Base-by-base conservation (phyloP, 2,888 invertebrate species). In the Seira ritae region DNA sequence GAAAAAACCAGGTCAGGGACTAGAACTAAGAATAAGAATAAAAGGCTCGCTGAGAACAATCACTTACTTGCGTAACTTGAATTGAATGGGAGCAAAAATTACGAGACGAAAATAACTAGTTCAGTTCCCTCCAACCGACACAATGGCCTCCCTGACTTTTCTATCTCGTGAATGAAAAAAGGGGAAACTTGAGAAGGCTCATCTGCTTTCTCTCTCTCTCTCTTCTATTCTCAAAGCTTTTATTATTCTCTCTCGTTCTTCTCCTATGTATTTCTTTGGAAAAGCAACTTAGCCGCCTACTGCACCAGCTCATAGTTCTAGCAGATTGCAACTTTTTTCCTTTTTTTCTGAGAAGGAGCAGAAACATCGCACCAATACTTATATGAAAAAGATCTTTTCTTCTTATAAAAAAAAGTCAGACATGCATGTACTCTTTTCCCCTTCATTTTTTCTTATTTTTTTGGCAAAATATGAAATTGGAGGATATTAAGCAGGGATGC, bases 1-100 rank as follows among this genome's bases (percentile, higher is more conserved):
- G n/a, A n/a, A 17, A 20, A 72, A 72, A 72, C 19, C 72, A 62
- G 72, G 72, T 72, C 72, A 72, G 72, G 72, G 72, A 60, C 72
- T 72, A n/a, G n/a, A n/a, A n/a, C n/a, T n/a, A n/a, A n/a, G n/a
- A n/a, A n/a, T n/a, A n/a, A n/a, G n/a, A n/a, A n/a, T n/a, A n/a
- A n/a, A n/a, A n/a, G n/a, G n/a, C n/a, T n/a, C n/a, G n/a, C n/a
- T n/a, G n/a, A n/a, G n/a, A n/a, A n/a, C n/a, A n/a, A n/a, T n/a
- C n/a, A n/a, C n/a, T n/a, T n/a, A n/a, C n/a, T n/a, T n/a, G n/a
- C n/a, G n/a, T n/a, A n/a, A n/a, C n/a, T n/a, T n/a, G n/a, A n/a
- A n/a, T n/a, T n/a, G n/a, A n/a, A n/a, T n/a, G n/a, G n/a, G n/a
- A n/a, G n/a, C n/a, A n/a, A n/a, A n/a, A n/a, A n/a, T n/a, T n/a